Base-by-base conservation (phyloP, 2,888 invertebrate species). In the Salticus scenicus region DNA sequence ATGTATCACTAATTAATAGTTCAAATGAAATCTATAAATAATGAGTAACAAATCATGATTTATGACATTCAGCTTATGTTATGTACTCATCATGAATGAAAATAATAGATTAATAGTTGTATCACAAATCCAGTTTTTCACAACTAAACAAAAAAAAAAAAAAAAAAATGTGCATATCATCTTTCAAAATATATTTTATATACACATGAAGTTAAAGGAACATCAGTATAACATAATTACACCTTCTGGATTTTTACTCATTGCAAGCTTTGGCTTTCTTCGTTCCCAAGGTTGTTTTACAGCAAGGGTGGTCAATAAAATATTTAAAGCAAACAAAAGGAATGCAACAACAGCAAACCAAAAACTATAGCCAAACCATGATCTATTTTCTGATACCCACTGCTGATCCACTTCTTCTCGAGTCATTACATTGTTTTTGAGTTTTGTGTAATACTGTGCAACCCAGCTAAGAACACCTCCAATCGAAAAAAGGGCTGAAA, bases 311-410 rank as follows among this genome's bases (percentile, higher is more conserved):
- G 96, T 93, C 88, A 96, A 93, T 4, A 95, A 92, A 88, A 95
- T 93, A 92, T 96, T 96, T 72, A 95, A 91, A 87, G 95, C 92
- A 88, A 94, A 95, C 1, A 95, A 92, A 71, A 94, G 92, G 0
- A 94, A 93, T 0, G 95, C 94, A 8, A 94, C 94, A 2, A 95
- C 94, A 10, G 95, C 94, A 89, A 96, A 95, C 95, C 96, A 98
- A 91, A 97, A 98, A 5, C 97, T 97, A 89, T 95, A 94, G 73
- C 97, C 97, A 57, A 97, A 92, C 89, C 94, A 94, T 0, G 97
- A 95, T 90, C 94, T 94, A 72, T 94, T 95, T 88, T 95, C 94
- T 0, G 97, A 96, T 33, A 94, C 94, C 96, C 97, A 98, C 89
- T 94, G 94, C 89, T 94, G 94, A 41, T 94, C 94, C 81, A 94